phyloP scores from a whole-genome alignment of 2,113 vertebrate species.

The Quiscalus mexicanus region DNA sequence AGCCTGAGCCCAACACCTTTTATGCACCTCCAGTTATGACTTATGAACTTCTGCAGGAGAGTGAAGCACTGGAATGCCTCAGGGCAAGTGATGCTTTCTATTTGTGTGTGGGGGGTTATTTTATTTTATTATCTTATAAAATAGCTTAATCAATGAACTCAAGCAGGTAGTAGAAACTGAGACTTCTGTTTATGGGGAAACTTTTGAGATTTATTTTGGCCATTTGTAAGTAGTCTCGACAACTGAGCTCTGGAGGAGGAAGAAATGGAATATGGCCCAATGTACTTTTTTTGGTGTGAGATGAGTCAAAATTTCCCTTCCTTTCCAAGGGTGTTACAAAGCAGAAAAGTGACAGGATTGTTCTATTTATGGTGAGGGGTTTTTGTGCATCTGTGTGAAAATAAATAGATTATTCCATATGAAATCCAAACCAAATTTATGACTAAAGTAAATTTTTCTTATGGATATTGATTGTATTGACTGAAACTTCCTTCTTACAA shows the following conservation, averaged over 20 bases:
- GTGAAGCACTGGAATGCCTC: not conserved
- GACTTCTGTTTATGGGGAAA: conserved; percentile 48
- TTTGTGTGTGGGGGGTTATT: not conserved
- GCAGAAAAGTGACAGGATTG: not conserved
- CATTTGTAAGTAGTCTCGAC: not conserved
- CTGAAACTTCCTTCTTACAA: conserved; percentile 65
- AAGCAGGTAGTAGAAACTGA: conserved; percentile 20
- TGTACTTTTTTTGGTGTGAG: not conserved
- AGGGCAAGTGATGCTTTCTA: not conserved
- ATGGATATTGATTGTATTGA: conserved; percentile 76
- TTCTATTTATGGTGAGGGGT: not conserved
- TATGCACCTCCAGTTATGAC: not conserved
- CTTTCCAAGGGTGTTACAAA: not conserved
- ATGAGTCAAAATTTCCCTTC: not conserved
- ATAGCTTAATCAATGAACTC: conserved; percentile 55
- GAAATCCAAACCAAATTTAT: conserved; percentile 73
- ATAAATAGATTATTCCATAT: conserved; percentile 75
- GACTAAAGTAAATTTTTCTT: conserved; percentile 76
- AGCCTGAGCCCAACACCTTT: not conserved
- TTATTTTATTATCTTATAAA: conserved; percentile 37
- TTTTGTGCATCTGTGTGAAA: conserved; percentile 1
- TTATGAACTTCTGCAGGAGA: conserved; percentile 6
- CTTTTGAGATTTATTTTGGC: conserved; percentile 59
- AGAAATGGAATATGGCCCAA: not conserved
- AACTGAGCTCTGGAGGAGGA: not conserved